These are phyloP conservation scores for Zele albiditarsus DNA, from an alignment of 2,888 invertebrate species.

Conservation along the genomic window DNA sequence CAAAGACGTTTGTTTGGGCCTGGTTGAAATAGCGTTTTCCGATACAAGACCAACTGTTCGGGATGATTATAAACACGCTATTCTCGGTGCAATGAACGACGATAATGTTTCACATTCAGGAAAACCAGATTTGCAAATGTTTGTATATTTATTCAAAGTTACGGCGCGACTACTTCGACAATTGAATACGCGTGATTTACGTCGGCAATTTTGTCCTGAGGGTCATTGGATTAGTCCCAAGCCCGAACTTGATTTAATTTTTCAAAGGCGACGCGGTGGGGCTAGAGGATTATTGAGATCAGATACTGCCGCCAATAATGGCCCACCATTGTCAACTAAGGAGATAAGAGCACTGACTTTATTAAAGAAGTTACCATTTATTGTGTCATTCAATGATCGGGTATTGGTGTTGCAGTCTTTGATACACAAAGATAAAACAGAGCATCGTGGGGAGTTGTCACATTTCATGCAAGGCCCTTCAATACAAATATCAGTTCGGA, in stretches of 20 bases:
- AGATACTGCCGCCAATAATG: conserved; percentile 78
- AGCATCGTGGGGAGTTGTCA: conserved; percentile 83
- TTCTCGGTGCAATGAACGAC: conserved; percentile 60
- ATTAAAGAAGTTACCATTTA: conserved; percentile 93
- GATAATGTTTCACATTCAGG: conserved; percentile 44
- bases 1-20: conserved; percentile 86
- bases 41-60: conserved; percentile 80
- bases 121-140: conserved; percentile 77
- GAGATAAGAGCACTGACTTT: conserved; percentile 92
- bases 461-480: conserved; percentile 85
- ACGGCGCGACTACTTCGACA: conserved; percentile 85
- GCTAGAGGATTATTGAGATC: conserved; percentile 2
- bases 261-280: conserved; percentile 12
- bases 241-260: conserved; percentile 24
- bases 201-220: conserved; percentile 84
- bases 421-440: conserved; percentile 78
- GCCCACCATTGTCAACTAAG: conserved; percentile 89
- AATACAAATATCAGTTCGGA: conserved; percentile 84
- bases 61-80: conserved; percentile 78
- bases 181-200: conserved; percentile 89
- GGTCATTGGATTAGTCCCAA: conserved; percentile 79
- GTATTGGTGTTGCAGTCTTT: conserved; percentile 89
- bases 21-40: conserved; percentile 90
- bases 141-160: conserved; percentile 88
- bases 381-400: conserved; percentile 92